A percentile compares a stretch with the other conserved stretches of the same genome.
These are phyloP conservation scores for Ciona savignyi DNA, from an alignment of 23 tunicate genomes.

Conservation along the genomic window DNA sequence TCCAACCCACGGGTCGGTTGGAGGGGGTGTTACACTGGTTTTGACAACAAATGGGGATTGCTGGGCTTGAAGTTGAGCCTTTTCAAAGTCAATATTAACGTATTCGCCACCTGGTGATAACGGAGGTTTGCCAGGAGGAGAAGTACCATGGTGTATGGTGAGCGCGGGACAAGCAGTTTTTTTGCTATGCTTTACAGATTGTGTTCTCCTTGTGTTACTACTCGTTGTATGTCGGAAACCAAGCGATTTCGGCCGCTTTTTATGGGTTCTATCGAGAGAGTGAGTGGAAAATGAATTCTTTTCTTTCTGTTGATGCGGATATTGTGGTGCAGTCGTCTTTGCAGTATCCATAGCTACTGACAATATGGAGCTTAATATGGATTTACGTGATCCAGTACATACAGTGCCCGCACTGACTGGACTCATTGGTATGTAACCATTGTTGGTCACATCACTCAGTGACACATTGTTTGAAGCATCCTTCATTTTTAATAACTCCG, in stretches of 20 bases:
- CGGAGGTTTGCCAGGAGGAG: conserved; percentile 12
- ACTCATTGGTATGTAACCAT: conserved; percentile 62
- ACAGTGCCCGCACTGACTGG: conserved; percentile 10
- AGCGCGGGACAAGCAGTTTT: conserved; percentile 6
- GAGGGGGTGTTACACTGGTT: neutral
- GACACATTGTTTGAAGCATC: neutral
- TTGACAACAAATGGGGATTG: conserved; percentile 16
- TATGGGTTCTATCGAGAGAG: conserved; percentile 35
- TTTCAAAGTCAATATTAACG: conserved; percentile 58
- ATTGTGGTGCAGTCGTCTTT: conserved; percentile 11
- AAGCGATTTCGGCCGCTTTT: conserved; percentile 29
- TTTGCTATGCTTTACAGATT: conserved; percentile 18
- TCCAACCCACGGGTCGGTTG: no score
- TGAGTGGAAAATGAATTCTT: conserved; percentile 7
- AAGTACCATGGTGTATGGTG: neutral
- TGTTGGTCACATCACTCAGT: conserved; percentile 5
- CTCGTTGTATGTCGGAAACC: neutral
- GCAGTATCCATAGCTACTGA: neutral
- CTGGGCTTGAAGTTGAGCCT: conserved; percentile 38
- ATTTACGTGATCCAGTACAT: neutral
- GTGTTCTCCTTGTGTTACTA: conserved; percentile 25
- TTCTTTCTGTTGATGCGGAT: conserved; percentile 58
- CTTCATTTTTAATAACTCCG: conserved; percentile 9
- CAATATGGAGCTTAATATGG: neutral
- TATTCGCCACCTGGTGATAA: conserved; percentile 65